These are phyloP conservation scores for Scomberomorus guttatus DNA, from an alignment of 2,797 vertebrate genomes.

Conservation along the genomic window DNA sequence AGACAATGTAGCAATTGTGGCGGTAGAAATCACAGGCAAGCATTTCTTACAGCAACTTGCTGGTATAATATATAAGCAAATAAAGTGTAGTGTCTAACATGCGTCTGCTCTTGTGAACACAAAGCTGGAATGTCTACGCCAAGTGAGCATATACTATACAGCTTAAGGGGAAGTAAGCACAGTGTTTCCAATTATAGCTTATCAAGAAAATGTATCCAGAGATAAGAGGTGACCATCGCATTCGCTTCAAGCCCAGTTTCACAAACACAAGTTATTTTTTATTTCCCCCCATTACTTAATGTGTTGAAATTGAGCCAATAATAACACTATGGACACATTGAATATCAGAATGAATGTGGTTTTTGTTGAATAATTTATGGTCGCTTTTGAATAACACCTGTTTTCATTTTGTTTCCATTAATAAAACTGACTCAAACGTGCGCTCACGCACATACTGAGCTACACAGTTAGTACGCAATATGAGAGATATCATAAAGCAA, in stretches of 20 bases:
- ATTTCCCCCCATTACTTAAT: slow-evolving; percentile 3
- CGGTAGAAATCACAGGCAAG: slow-evolving; percentile 69
- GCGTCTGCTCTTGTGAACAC: slow-evolving; percentile 46
- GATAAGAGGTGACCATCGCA: neutral
- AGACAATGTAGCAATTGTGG: slow-evolving; percentile 71
- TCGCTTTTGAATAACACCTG: slow-evolving; percentile 22
- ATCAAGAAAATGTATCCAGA: slow-evolving; percentile 26
- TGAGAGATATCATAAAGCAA: slow-evolving; percentile 1
- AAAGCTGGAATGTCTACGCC: slow-evolving; percentile 19
- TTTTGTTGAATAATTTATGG: slow-evolving; percentile 30
- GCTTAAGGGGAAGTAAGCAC: slow-evolving; percentile 23
- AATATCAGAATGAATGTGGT: slow-evolving; percentile 2
- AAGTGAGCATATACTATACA: slow-evolving; percentile 20
- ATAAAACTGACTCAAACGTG: slow-evolving; percentile 7
- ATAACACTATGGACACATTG: slow-evolving; percentile 4
- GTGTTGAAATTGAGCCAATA: slow-evolving; percentile 1
- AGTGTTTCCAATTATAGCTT: slow-evolving; percentile 44
- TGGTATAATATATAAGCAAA: slow-evolving; percentile 66
- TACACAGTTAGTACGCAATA: neutral
- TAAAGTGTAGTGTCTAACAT: slow-evolving; percentile 50
- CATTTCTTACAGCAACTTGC: slow-evolving; percentile 66
- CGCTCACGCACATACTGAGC: neutral
- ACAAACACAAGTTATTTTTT: neutral
- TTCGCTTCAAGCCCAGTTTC: slow-evolving; percentile 9
- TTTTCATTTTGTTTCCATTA: slow-evolving; percentile 32